These are phyloP conservation scores for Drosophila monieri DNA, from an alignment of 2,888 invertebrate genomes.

Conservation along the genomic window DNA sequence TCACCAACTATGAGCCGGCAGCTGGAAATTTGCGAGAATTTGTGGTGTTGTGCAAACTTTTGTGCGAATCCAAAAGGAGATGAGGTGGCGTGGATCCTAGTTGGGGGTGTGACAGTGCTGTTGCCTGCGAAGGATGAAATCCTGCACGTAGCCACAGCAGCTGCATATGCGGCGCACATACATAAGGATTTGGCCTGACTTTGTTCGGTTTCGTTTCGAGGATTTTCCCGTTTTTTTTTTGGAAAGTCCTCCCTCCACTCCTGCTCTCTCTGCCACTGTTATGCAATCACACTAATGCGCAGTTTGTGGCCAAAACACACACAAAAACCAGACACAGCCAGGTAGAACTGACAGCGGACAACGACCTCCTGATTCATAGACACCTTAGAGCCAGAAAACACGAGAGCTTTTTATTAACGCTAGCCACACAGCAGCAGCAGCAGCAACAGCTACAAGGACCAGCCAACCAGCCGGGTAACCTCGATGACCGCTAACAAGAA, in stretches of 20 bases:
- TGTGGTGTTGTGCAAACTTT: slow-evolving; percentile 63
- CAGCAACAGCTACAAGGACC: slow-evolving; percentile 46
- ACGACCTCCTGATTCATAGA: slow-evolving; percentile 40
- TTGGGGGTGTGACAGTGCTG: slow-evolving; percentile 1
- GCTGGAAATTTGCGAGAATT: slow-evolving; percentile 60
- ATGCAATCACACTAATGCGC: slow-evolving; percentile 78
- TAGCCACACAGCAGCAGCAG: slow-evolving; percentile 61
- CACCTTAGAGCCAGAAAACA: slow-evolving; percentile 33
- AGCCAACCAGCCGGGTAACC: slow-evolving; percentile 18
- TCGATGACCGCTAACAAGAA: slow-evolving; percentile 34
- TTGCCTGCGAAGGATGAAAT: slow-evolving; percentile 39
- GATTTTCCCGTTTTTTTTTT: slow-evolving; percentile 28
- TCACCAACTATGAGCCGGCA: slow-evolving; percentile 66
- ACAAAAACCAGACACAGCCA: slow-evolving; percentile 23
- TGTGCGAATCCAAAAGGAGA: slow-evolving; percentile 24
- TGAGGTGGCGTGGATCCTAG: slow-evolving; percentile 4
- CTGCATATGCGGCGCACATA: slow-evolving; percentile 54
- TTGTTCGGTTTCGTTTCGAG: slow-evolving; percentile 53
- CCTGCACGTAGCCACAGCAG: slow-evolving; percentile 69
- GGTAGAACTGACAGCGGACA: slow-evolving; percentile 35
- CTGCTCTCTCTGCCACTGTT: slow-evolving; percentile 53
- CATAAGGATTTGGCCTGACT: slow-evolving; percentile 71
- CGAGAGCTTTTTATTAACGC: slow-evolving; percentile 69
- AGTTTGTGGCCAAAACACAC: slow-evolving; percentile 61
- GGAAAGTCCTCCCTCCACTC: slow-evolving; percentile 10